Evolutionary conservation across 2,113 vertebrate genomes (phyloP), one percentile per base, ranked within the genome.

Genomic region (Emberiza fucata): DNA sequence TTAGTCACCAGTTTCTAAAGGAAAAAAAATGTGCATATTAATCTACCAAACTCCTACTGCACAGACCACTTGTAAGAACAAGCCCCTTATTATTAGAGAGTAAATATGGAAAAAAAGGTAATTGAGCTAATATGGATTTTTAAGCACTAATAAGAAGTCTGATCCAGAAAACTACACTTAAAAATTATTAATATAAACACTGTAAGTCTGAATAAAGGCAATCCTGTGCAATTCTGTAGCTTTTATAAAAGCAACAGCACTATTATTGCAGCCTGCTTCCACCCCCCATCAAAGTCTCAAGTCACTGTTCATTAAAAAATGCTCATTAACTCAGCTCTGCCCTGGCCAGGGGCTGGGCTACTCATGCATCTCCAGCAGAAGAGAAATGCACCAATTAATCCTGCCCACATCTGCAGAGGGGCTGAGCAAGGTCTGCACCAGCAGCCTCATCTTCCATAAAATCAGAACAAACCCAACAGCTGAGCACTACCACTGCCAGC

Each of bases 221-320:
- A 56, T 23, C 45, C 20, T 23, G 56, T 19, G n/a, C 79, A 86
- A 76, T 86, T 78, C 64, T 53, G 47, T n/a, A 44, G 60, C 91
- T 83, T 88, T 88, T 40, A 33, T 14, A 64, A 68, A 86, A 92
- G 93, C 79, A 76, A 68, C 0, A 82, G 60, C 59, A 75, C 65
- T 78, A 50, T 79, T 92, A 81, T 83, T 88, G 95, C 76, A 92
- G 79, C 47, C 40, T 3, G 8, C 19, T 82, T 77, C 50, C 71
- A 93, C 10, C 88, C 75, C 42, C 85, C 70, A 56, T 61, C 53
- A 66, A 56, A 95, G 81, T 85, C 95, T 91, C 91, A 95, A 96
- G 95, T 94, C 87, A 88, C 42, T 23, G 65, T 94, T 96, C 92
- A 94, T 96, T 96, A 96, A 90, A 88, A 90, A 95, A 96, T 37